phyloP scores from a whole-genome alignment of 2,113 vertebrate genomes.

The Baryphthengus martii region DNA sequence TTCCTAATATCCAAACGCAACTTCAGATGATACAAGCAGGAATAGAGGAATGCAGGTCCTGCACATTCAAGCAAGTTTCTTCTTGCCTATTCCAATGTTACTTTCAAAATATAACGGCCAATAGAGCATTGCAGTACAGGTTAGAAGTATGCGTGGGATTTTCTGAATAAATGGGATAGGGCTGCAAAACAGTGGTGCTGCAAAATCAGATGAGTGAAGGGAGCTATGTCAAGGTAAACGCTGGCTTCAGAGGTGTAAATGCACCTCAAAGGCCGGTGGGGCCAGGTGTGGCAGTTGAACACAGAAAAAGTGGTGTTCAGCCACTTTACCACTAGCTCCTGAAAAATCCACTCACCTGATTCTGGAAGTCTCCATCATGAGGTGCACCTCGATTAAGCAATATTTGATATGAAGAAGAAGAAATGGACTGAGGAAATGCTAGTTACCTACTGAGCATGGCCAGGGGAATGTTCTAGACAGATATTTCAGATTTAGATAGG shows the following conservation, averaged over 20 bases:
- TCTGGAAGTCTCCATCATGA: background rate
- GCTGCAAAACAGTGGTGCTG: background rate
- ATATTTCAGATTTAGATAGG: background rate
- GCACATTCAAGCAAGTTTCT: background rate
- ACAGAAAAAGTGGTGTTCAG: background rate
- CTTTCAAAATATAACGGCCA: background rate
- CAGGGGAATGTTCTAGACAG: background rate
- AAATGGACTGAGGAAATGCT: background rate
- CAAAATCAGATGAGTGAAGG: background rate
- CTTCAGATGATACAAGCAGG: background rate
- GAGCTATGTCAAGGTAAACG: background rate
- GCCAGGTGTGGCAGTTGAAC: rapidly evolving
- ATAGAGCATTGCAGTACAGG: background rate
- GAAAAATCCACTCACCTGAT: background rate
- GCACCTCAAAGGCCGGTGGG: background rate
- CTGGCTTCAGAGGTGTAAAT: background rate
- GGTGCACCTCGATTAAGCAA: background rate
- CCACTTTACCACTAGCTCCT: background rate
- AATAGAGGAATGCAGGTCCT: background rate
- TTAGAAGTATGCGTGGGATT: background rate
- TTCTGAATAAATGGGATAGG: background rate
- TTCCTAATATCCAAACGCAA: too few species aligned
- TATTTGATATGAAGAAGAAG: background rate
- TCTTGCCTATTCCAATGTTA: background rate
- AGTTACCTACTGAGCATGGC: background rate